Evolutionary conservation across 2,888 invertebrate species (phyloP), one percentile per base, ranked within the genome.

Genomic region (Gari tellinella): DNA sequence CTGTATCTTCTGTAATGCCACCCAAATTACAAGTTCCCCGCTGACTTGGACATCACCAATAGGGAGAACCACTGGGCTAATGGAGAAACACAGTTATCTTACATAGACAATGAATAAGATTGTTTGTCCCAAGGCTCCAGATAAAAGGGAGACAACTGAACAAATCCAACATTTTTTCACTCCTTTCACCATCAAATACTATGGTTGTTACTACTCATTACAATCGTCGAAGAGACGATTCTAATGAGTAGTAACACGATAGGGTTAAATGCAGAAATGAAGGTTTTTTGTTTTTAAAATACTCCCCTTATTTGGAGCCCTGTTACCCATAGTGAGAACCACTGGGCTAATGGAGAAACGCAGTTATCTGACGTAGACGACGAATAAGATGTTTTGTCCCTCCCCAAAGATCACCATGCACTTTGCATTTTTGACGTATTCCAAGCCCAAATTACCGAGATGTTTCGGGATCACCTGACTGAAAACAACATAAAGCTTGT

Each of bases 11-110:
- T n/a, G n/a, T n/a, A n/a, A 25, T 43, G 57, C 19, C 57, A 40
- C n/a, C 57, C 57, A 7, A 21, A 17, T 1, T 53, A 4, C 26
- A 31, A 55, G 15, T 61, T 61, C 46, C 68, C 60, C 15, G n/a
- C 17, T 4, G 48, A 26, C 7, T 62, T 56, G 62, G 51, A 69
- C 46, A 57, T 69, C 7, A 62, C 51, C 1, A 48, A 62, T 19
- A 45, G 25, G 1, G 41, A 25, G 19, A 61, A 55, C 25, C 68
- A 61, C 41, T 55, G 55, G 61, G 41, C 61, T 7, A 68, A 61
- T 26, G n/a, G 8, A 26, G 31, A 48, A 17, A 57, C 57, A n/a
- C 15, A 21, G 23, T 8, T 43, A 15, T 14, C 15, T 2, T 61
- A 61, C 40, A 37, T 46, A 1, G 40, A 53, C 23, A 61, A 61